Percentiles rank a stretch among this genome's conserved stretches.
Conservation (phyloP, 35 echinoderm and acorn worm species). For the Apostichopus californicus region DNA sequence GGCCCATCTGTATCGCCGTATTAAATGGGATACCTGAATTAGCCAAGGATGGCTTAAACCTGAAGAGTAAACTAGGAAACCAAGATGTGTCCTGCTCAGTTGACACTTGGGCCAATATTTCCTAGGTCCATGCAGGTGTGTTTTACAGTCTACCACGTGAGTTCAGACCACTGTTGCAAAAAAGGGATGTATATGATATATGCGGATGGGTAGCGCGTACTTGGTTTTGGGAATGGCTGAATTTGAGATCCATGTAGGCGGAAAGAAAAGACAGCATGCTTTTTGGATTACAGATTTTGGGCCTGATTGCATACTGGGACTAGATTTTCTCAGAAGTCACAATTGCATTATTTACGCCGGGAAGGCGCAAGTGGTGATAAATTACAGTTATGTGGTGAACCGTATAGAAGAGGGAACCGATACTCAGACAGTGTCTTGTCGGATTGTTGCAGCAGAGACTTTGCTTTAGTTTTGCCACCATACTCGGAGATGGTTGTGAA, state of each 20-base stretch:
- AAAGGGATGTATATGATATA: not conserved
- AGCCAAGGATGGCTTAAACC: not conserved
- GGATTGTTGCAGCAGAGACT: constrained; percentile 11
- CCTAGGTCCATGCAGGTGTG: not conserved
- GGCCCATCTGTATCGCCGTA: constrained; percentile 12
- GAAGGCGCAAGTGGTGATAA: not conserved
- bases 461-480: not conserved
- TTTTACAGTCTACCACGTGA: not conserved
- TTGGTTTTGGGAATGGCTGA: constrained; percentile 1
- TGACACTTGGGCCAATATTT: constrained; percentile 19
- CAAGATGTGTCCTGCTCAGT: not conserved
- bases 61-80: not conserved
- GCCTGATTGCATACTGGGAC: constrained; percentile 18
- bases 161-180: not conserved
- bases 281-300: constrained; percentile 16
- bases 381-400: not conserved
- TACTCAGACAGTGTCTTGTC: not conserved
- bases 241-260: not conserved
- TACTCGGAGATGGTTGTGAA: not conserved
- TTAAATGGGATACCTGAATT: constrained; percentile 30
- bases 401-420: not conserved
- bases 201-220: not conserved
- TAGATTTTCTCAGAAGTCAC: constrained; percentile 6
- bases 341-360: not conserved
- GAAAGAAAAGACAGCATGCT: not conserved